phyloP scores from a whole-genome alignment of 1,140 invertebrate species.

The Camponotus floridanus region DNA sequence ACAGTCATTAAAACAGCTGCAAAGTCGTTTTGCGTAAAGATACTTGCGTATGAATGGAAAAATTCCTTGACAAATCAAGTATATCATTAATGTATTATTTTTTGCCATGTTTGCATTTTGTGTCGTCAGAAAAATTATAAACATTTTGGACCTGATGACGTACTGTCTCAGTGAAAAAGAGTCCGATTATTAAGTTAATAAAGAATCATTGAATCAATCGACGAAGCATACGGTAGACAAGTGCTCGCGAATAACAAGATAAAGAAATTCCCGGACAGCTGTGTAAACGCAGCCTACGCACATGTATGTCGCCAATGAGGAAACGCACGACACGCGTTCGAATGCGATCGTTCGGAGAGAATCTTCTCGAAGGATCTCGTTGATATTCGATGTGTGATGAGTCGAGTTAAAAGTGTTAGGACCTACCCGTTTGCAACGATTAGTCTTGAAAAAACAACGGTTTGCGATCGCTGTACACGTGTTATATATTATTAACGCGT shows the following conservation, averaged over 20 bases:
- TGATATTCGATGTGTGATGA: conserved; percentile 7
- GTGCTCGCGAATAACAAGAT: conserved; percentile 16
- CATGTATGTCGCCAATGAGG: conserved; percentile 22
- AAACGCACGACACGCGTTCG: conserved; percentile 37
- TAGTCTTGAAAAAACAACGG: background rate
- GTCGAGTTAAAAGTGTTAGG: background rate
- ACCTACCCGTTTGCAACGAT: background rate
- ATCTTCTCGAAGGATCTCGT: conserved; percentile 47
- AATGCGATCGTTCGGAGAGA: conserved; percentile 32
- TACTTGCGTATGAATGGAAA: background rate
- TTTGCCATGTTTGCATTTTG: background rate
- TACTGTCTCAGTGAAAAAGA: background rate
- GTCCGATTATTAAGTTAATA: background rate
- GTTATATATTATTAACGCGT: conserved; percentile 3
- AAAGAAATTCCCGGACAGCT: conserved; percentile 40
- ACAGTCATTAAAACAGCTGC: conserved; percentile 9
- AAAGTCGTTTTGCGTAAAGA: background rate
- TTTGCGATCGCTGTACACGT: background rate
- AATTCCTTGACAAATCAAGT: background rate
- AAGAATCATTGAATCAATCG: conserved; percentile 25
- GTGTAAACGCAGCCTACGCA: conserved; percentile 25
- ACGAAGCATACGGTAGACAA: background rate
- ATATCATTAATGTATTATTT: background rate
- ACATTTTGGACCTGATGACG: conserved; percentile 2
- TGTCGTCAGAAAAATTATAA: background rate